Conservation (phyloP, 2,888 invertebrate genomes). For the Chaitophorus viminalis region DNA sequence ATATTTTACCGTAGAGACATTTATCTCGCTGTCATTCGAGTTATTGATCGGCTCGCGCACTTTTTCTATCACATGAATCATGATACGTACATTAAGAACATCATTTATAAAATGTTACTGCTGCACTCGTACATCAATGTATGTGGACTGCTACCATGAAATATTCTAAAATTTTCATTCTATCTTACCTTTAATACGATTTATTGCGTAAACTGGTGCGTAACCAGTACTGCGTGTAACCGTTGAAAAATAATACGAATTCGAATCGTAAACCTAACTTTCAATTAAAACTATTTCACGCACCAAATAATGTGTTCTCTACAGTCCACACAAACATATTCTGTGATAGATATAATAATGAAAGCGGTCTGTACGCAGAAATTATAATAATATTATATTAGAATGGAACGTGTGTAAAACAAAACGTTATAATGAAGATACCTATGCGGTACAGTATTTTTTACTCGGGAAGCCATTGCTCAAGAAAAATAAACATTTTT, state of each 20-base stretch:
- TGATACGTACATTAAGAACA: not conserved
- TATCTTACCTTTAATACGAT: constrained; percentile 5
- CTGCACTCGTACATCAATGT: not conserved
- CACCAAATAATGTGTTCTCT: too few species aligned
- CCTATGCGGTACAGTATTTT: too few species aligned
- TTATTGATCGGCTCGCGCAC: constrained; percentile 5
- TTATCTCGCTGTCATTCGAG: constrained; percentile 3
- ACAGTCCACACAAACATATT: not conserved
- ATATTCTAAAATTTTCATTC: not conserved
- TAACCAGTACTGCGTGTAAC: too few species aligned
- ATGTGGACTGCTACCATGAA: not conserved
- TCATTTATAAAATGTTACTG: constrained; percentile 19
- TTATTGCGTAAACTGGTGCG: constrained; percentile 20
- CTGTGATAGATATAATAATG: too few species aligned
- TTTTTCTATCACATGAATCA: not conserved
- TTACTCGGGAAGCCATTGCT: too few species aligned
- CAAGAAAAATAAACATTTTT: too few species aligned
- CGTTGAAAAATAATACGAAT: constrained; percentile 16
- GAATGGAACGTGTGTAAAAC: not conserved
- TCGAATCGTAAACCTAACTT: too few species aligned
- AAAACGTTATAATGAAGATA: not conserved
- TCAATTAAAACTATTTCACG: too few species aligned
- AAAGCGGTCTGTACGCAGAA: too few species aligned
- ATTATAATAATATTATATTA: not conserved
- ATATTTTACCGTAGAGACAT: not conserved